phyloP scores from a whole-genome alignment of 2,113 vertebrate species.

The Origma solitaria region DNA sequence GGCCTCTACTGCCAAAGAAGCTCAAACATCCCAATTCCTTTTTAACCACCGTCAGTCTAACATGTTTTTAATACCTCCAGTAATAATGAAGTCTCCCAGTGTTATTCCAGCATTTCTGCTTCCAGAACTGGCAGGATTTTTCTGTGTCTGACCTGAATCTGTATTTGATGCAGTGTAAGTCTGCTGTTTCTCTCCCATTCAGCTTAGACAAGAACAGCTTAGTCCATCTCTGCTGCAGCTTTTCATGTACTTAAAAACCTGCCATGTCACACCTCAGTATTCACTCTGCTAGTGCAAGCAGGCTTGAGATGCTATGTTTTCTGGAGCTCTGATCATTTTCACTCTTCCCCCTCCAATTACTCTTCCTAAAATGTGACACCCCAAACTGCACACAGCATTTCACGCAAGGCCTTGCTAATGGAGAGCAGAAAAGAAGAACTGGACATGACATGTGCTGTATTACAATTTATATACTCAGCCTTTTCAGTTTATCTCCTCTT shows the following conservation, averaged over 20 bases:
- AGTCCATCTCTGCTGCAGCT: not conserved
- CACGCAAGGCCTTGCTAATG: not conserved
- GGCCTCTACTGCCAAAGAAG: not conserved
- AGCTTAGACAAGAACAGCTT: not conserved
- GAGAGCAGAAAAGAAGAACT: not conserved
- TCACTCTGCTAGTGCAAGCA: not conserved
- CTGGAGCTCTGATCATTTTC: not conserved
- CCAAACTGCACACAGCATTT: not conserved
- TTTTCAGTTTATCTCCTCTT: not conserved
- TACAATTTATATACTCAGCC: not conserved
- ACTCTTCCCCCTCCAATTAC: not conserved
- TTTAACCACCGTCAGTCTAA: not conserved
- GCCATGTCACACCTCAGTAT: not conserved
- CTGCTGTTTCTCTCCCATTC: not conserved
- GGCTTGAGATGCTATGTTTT: not conserved
- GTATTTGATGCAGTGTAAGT: not conserved
- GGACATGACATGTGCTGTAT: accelerated
- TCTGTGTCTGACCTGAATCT: not conserved
- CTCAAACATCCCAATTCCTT: not conserved
- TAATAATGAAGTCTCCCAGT: not conserved
- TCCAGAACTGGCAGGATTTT: not conserved
- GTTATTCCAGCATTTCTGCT: not conserved
- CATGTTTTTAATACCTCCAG: not conserved
- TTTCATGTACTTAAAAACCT: not conserved
- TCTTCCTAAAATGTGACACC: not conserved